A percentile compares a stretch with the other conserved stretches of the same genome.
Conservation (phyloP, 2,797 vertebrate species). For the Hemibagrus guttatus region DNA sequence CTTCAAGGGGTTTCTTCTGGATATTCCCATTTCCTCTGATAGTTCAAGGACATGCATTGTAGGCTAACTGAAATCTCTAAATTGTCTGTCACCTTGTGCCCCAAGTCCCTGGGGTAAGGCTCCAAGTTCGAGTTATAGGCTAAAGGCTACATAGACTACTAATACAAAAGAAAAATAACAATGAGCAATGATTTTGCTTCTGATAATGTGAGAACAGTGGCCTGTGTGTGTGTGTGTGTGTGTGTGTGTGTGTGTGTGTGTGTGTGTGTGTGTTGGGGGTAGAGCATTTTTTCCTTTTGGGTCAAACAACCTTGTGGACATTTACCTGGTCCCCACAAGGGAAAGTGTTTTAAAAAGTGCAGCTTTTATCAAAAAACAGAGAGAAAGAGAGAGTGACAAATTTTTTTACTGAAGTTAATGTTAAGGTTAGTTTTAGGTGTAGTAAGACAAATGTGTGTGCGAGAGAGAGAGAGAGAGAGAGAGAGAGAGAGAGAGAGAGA, state of each 20-base stretch:
- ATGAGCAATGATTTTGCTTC: not conserved
- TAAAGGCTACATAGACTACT: not conserved
- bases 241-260: not conserved
- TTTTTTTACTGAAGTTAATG: not conserved
- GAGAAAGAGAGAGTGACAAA: not conserved
- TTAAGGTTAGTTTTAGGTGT: not conserved
- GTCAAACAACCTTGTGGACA: not conserved
- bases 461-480: not conserved
- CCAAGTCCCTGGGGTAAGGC: too few relatives aligned
- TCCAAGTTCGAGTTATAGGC: too few relatives aligned
- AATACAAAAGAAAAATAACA: not conserved
- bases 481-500: constrained; percentile 17
- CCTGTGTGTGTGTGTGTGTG: not conserved
- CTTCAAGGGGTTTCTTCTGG: too few relatives aligned
- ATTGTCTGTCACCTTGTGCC: too few relatives aligned
- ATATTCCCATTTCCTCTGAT: too few relatives aligned
- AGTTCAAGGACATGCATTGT: too few relatives aligned
- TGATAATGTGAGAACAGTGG: not conserved
- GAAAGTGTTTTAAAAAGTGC: not conserved
- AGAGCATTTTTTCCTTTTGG: not conserved
- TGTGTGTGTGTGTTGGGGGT: not conserved
- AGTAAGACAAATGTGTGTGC: not conserved
- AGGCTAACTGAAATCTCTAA: too few relatives aligned
- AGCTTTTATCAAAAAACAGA: not conserved
- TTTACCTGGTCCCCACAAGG: not conserved